These are phyloP conservation scores for Rhyacophila evoluta DNA, from an alignment of 2,888 invertebrate species.

Conservation along the genomic window DNA sequence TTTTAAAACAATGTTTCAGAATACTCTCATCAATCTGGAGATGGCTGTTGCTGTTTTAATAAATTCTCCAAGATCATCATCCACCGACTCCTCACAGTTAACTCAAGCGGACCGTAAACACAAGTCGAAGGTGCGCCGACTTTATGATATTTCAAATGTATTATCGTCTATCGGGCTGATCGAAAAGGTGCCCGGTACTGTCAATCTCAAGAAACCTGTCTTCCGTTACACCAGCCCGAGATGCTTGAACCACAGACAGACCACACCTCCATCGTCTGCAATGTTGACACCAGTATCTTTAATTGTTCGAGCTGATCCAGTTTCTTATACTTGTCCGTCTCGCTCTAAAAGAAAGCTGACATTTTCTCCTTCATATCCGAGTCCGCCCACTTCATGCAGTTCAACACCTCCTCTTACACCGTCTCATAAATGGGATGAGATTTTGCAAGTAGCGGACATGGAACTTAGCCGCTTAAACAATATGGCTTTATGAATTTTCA, in stretches of 20 bases:
- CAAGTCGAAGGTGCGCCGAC: slow-evolving; percentile 78
- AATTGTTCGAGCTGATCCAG: slow-evolving; percentile 59
- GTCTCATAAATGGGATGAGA: slow-evolving; percentile 71
- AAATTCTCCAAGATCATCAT: slow-evolving; percentile 66
- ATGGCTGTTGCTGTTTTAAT: slow-evolving; percentile 76
- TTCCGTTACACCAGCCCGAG: slow-evolving; percentile 75
- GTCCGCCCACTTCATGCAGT: slow-evolving; percentile 61
- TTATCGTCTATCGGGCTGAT: slow-evolving; percentile 80
- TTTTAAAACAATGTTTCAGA: no score
- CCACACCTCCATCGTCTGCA: slow-evolving; percentile 60
- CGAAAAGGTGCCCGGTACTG: slow-evolving; percentile 74
- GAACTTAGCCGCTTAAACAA: slow-evolving; percentile 69
- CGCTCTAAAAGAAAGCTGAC: slow-evolving; percentile 67
- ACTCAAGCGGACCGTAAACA: slow-evolving; percentile 68
- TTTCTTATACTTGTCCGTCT: slow-evolving; percentile 63
- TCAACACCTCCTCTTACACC: slow-evolving; percentile 66
- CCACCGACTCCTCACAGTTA: slow-evolving; percentile 65
- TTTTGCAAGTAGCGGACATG: slow-evolving; percentile 71
- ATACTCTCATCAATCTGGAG: slow-evolving; percentile 75
- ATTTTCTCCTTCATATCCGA: slow-evolving; percentile 61
- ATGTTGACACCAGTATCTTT: slow-evolving; percentile 63
- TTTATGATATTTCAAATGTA: slow-evolving; percentile 85
- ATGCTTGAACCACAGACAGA: slow-evolving; percentile 63
- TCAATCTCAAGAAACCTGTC: slow-evolving; percentile 75
- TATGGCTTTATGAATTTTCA: slow-evolving; percentile 6